These are phyloP conservation scores for Acholoe squamosa DNA, from an alignment of 2,888 invertebrate genomes.

Conservation along the genomic window DNA sequence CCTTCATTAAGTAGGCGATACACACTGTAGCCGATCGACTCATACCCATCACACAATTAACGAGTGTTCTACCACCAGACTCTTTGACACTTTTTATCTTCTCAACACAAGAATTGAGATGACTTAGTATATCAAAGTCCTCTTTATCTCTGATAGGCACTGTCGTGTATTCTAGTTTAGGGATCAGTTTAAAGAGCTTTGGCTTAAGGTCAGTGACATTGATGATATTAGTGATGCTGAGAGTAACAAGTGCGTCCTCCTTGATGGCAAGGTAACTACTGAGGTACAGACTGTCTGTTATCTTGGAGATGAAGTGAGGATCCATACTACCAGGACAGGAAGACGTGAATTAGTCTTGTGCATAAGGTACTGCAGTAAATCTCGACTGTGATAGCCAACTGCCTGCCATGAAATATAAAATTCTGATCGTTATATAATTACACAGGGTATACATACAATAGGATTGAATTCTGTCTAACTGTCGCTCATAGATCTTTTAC, in stretches of 20 bases:
- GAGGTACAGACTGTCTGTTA: slow-evolving; percentile 89
- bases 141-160: slow-evolving; percentile 7
- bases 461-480: too few species aligned
- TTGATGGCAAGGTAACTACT: slow-evolving; percentile 91
- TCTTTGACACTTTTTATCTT: slow-evolving; percentile 88
- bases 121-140: not conserved
- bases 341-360: too few species aligned
- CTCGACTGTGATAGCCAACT: too few species aligned
- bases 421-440: too few species aligned
- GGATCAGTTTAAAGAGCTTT: not conserved
- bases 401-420: too few species aligned
- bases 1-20: slow-evolving; percentile 87
- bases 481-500: too few species aligned
- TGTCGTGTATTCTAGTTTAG: not conserved
- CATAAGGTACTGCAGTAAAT: too few species aligned
- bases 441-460: too few species aligned
- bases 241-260: slow-evolving; percentile 87
- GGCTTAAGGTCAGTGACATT: slow-evolving; percentile 88
- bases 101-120: not conserved
- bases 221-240: slow-evolving; percentile 90
- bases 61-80: slow-evolving; percentile 88
- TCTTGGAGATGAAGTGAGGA: slow-evolving; percentile 78
- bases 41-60: slow-evolving; percentile 79
- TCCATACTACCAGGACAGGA: too few species aligned
- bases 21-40: slow-evolving; percentile 20